Evolutionary conservation across 2,797 vertebrate species (phyloP), one percentile per base, ranked within the genome.

Genomic region (Gambusia yucatana): DNA sequence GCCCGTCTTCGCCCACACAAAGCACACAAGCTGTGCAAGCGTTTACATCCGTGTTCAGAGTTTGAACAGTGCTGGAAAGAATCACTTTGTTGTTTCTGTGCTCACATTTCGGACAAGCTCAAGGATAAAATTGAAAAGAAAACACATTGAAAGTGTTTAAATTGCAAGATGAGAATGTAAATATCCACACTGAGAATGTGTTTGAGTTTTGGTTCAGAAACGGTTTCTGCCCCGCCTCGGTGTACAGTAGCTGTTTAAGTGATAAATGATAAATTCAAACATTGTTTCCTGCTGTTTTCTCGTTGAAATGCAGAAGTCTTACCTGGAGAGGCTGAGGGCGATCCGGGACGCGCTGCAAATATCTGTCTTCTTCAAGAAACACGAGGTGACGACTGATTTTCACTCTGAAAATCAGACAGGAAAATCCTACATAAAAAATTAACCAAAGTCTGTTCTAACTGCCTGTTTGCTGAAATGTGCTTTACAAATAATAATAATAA

Each of bases 291-390:
- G 9, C 67, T 78, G 70, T 74, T 72, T 78, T 55, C n/a, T 36
- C 14, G 10, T 39, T 78, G 41, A 81, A 78, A 83, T 44, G 57
- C 91, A 99, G 98, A 96, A 92, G 90, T 96, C 96, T 84, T 99
- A 99, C 93, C 94, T 98, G 95, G 95, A 85, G 79, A 96, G 97
- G 83, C 96, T 99, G 92, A 94, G 91, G 78, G 96, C 98, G 89
- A 98, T 99, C 91, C 96, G 88, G 88, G 91, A 95, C 83, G 94
- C 97, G 73, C 95, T 99, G 84, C 96, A 96, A 82, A 94, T 86
- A 81, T 99, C 98, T 0, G 95, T 96, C 79, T 99, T 99, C 95
- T 99, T 99, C 90, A 96, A 94, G 86, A 95, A 80, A 78, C 98
- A 99, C 3, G 98, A 99, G 97, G 98, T 99, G 88, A 96, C 92